Base-by-base conservation (phyloP, 1,140 invertebrate genomes). In the Babylonia areolata region DNA sequence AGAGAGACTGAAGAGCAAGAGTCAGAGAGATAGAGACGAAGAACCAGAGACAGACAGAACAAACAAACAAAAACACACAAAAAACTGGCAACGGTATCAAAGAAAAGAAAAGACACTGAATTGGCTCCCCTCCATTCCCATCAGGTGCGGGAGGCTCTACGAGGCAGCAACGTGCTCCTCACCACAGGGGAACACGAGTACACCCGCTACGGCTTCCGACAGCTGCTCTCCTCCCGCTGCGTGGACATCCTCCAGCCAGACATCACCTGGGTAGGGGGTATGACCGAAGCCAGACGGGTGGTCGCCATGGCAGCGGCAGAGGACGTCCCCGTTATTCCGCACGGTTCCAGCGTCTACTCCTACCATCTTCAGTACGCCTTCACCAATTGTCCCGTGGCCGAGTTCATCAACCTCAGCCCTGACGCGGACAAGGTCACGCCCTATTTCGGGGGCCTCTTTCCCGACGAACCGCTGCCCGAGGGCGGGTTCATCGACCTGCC, bases 211-310 rank as follows among this genome's bases (percentile, higher is more conserved):
- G 93, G 93, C n/a, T 93, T 91, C 79, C 86, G 90, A 23, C 90
- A 88, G 73, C 90, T 93, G 31, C 86, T 93, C 11, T 85, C 89
- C 37, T 90, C 89, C 17, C 86, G 90, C 69, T 93, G 92, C 85
- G 93, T 92, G 28, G 93, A 93, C 85, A 92, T 93, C 78, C 84
- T 93, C n/a, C 93, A 93, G 79, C 93, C 93, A 28, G 93, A 93
- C 84, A 92, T 93, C 69, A 92, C 91, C 15, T 93, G 92, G 93
- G 80, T 93, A 15, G 93, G 93, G 20, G 93, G 93, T 3, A 90
- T 93, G 1, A 93, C 92, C 6, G 92, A 93, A 75, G 92, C 92
- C 23, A 88, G 91, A 28, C 58, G 91, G 31, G 87, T 93, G 31
- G 90, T 92, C 83, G 91, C 93, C 28, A 91, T 93, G 91, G 93